Conservation (phyloP, 2,113 vertebrate species). For the Forbesichthys papilliferus region DNA sequence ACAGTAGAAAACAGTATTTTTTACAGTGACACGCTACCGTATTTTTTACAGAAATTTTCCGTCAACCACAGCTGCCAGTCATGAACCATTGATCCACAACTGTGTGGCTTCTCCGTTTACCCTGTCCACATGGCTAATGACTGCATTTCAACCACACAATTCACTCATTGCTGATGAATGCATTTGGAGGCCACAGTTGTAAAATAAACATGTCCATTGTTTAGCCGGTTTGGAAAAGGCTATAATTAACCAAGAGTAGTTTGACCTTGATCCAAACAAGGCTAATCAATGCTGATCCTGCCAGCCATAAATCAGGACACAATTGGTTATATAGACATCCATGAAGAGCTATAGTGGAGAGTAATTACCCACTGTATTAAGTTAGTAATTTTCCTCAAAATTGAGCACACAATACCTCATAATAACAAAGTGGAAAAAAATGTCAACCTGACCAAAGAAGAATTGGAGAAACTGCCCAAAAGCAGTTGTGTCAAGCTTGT, state of each 20-base stretch:
- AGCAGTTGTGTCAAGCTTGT: too few relatives aligned
- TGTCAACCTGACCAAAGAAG: too few relatives aligned
- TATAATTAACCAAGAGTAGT: conserved; percentile 34
- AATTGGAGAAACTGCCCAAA: too few relatives aligned
- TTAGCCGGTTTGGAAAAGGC: conserved; percentile 8
- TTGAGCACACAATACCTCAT: too few relatives aligned
- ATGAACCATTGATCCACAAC: conserved; percentile 6
- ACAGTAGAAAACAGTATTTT: too few relatives aligned
- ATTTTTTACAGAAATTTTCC: too few relatives aligned
- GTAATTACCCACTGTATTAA: background rate
- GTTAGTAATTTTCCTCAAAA: too few relatives aligned
- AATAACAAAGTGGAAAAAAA: too few relatives aligned
- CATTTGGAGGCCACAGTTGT: conserved; percentile 1
- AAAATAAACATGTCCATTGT: conserved; percentile 43
- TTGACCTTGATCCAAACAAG: conserved; percentile 30
- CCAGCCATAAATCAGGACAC: conserved; percentile 11
- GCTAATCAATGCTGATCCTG: conserved; percentile 39
- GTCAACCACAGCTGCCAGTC: background rate
- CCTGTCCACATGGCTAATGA: conserved; percentile 15
- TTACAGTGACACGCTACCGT: too few relatives aligned
- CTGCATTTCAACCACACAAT: conserved; percentile 18
- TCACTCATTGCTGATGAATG: conserved; percentile 25
- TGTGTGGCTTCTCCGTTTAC: background rate
- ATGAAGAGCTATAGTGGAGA: too few relatives aligned
- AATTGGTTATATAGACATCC: background rate